These are phyloP conservation scores for Eolophus roseicapilla DNA, from an alignment of 2,113 vertebrate species.

Conservation along the genomic window DNA sequence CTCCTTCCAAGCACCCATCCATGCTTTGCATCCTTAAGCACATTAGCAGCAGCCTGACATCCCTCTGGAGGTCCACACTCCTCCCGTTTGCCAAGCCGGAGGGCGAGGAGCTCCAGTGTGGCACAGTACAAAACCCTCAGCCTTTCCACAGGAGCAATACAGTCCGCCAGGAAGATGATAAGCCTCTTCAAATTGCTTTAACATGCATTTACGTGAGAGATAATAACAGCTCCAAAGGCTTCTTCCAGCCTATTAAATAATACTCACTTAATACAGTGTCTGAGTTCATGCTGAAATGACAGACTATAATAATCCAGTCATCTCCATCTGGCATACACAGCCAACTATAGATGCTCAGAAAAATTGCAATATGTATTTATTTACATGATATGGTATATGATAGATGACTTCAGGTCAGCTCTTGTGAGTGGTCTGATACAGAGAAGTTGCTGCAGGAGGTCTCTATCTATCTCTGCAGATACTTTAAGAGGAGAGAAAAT, in stretches of 20 bases:
- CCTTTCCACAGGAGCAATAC: background rate
- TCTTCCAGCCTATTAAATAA: slow-evolving; percentile 63
- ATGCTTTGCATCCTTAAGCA: background rate
- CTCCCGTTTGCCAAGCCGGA: background rate
- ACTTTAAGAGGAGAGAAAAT: background rate
- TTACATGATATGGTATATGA: background rate
- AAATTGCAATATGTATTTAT: slow-evolving; percentile 29
- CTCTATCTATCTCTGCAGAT: background rate
- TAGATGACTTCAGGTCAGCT: slow-evolving; percentile 20
- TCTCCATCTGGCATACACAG: background rate
- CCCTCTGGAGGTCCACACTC: background rate
- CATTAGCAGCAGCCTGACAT: background rate
- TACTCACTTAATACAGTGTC: slow-evolving; percentile 16
- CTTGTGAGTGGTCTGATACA: background rate
- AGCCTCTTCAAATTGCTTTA: background rate
- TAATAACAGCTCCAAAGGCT: slow-evolving; percentile 50
- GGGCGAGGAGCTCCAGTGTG: background rate
- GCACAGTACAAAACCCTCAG: background rate
- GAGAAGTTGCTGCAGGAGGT: background rate
- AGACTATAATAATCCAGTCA: slow-evolving; percentile 45
- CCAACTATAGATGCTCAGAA: background rate
- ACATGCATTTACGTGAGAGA: slow-evolving; percentile 37
- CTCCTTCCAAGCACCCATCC: background rate
- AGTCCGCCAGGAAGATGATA: background rate
- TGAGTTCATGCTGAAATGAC: slow-evolving; percentile 21